A percentile compares a stretch with the other conserved stretches of the same genome.
Conservation (phyloP, 1,140 invertebrate genomes). For the Homarus americanus region DNA sequence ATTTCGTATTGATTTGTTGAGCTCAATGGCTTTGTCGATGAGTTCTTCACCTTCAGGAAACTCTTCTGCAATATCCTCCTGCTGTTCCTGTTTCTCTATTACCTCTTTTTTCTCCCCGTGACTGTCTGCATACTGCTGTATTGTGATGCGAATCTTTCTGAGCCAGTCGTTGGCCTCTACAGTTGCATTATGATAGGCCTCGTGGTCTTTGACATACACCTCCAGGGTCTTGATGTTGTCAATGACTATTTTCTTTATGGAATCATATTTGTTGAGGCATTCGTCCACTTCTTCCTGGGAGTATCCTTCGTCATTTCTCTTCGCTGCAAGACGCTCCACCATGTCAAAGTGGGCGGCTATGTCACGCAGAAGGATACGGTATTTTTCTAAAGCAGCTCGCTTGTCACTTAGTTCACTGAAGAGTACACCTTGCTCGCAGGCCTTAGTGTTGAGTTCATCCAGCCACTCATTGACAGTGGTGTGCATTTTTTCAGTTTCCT, state of each 20-base stretch:
- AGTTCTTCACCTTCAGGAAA: slow-evolving; percentile 86
- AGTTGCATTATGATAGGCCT: slow-evolving; percentile 89
- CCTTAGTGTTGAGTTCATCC: slow-evolving; percentile 90
- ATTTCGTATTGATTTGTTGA: slow-evolving; percentile 87
- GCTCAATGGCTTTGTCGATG: slow-evolving; percentile 86
- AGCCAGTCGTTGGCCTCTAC: slow-evolving; percentile 92
- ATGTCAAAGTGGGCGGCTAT: slow-evolving; percentile 87
- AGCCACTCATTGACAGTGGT: slow-evolving; percentile 86
- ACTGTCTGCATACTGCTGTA: slow-evolving; percentile 90
- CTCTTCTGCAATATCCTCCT: slow-evolving; percentile 84
- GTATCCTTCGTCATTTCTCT: slow-evolving; percentile 75
- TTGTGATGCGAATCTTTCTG: slow-evolving; percentile 87
- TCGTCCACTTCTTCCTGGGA: slow-evolving; percentile 82
- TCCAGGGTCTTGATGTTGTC: slow-evolving; percentile 83
- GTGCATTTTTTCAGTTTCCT: slow-evolving; percentile 83
- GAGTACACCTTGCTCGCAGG: slow-evolving; percentile 82
- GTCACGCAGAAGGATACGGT: slow-evolving; percentile 84
- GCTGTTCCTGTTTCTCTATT: slow-evolving; percentile 85
- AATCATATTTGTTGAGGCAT: slow-evolving; percentile 85
- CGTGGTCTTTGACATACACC: slow-evolving; percentile 90
- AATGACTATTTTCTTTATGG: slow-evolving; percentile 80
- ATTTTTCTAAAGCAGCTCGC: slow-evolving; percentile 90
- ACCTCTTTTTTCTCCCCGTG: slow-evolving; percentile 89
- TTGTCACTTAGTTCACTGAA: slow-evolving; percentile 94
- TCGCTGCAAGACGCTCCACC: slow-evolving; percentile 80